Percentiles rank a stretch among this genome's conserved stretches.
Conservation (phyloP, 2,888 invertebrate species). For the Agriopis aurantiaria region DNA sequence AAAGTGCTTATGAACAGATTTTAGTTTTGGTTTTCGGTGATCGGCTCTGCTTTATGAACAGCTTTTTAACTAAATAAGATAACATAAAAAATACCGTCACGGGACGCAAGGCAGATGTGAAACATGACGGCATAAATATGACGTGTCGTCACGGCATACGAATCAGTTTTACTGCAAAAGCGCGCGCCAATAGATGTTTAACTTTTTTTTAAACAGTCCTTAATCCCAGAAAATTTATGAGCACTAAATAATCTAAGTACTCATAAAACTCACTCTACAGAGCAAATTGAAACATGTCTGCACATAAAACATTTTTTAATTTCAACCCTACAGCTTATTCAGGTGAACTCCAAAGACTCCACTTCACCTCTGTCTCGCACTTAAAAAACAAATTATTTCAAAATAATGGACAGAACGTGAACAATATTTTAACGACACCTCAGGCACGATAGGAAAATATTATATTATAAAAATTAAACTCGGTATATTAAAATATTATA, state of each 20-base stretch:
- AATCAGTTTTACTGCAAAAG: too few species aligned
- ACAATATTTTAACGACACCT: neutral
- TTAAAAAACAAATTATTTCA: neutral
- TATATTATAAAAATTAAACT: too few species aligned
- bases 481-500: neutral
- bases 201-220: too few species aligned
- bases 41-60: too few species aligned
- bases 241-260: neutral
- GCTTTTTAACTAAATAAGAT: too few species aligned
- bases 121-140: too few species aligned
- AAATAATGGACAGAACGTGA: constrained; percentile 3
- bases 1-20: too few species aligned
- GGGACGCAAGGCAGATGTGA: too few species aligned
- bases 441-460: neutral
- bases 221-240: neutral
- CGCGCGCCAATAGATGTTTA: too few species aligned
- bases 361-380: neutral
- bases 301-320: constrained; percentile 12
- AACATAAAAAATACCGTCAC: too few species aligned
- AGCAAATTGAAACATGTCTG: constrained; percentile 8
- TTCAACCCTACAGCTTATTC: constrained; percentile 9
- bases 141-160: too few species aligned
- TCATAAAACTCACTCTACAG: neutral
- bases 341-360: neutral
- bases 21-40: too few species aligned